phyloP scores from a whole-genome alignment of 2,888 invertebrate genomes.

The Caenorhabditis macrosperma region DNA sequence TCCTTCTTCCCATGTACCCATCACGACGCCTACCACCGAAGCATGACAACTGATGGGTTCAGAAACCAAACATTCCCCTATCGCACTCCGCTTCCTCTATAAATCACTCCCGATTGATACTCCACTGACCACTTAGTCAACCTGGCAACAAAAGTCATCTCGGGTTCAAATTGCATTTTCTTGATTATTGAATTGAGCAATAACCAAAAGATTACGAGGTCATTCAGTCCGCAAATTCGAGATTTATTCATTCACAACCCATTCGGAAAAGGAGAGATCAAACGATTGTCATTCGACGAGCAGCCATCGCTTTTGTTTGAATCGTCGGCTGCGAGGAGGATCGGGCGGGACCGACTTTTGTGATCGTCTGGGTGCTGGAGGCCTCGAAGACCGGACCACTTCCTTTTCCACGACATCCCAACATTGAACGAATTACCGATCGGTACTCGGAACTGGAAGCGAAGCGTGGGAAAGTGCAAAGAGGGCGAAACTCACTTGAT shows the following conservation, averaged over 20 bases:
- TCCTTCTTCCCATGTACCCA: constrained; percentile 21
- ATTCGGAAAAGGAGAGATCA: neutral
- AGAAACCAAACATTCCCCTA: constrained; percentile 17
- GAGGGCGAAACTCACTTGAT: constrained; percentile 51
- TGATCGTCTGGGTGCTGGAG: constrained; percentile 43
- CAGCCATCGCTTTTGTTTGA: constrained; percentile 10
- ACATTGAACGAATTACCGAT: constrained; percentile 35
- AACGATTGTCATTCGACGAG: constrained; percentile 41
- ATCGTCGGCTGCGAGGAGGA: constrained; percentile 14
- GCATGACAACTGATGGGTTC: constrained; percentile 20
- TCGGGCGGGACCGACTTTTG: constrained; percentile 26
- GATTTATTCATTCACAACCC: constrained; percentile 11
- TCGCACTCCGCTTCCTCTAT: constrained; percentile 3
- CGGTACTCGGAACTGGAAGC: constrained; percentile 55
- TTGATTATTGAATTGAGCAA: neutral
- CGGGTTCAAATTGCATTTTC: neutral
- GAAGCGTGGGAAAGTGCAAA: neutral
- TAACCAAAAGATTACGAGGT: constrained; percentile 6
- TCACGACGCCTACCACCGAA: constrained; percentile 32
- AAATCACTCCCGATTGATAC: constrained; percentile 5
- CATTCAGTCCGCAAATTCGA: constrained; percentile 1
- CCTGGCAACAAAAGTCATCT: neutral
- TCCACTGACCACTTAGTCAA: constrained; percentile 18
- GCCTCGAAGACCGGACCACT: constrained; percentile 38
- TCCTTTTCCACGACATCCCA: constrained; percentile 19